These are phyloP conservation scores for Centroberyx gerrardi DNA, from an alignment of 2,797 vertebrate genomes.

Conservation along the genomic window DNA sequence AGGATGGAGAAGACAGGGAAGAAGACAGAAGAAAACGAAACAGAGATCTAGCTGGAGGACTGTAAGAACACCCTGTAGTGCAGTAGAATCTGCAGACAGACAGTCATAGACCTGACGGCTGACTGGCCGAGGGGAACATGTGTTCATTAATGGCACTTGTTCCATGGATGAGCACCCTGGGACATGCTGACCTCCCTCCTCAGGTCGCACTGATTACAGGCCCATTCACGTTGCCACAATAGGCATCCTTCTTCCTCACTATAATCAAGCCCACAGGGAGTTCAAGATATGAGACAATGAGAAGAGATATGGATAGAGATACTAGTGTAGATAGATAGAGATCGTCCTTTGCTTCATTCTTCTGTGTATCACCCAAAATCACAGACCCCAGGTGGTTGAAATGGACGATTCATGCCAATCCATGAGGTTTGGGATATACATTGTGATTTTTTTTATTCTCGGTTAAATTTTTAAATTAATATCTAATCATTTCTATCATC, in stretches of 20 bases:
- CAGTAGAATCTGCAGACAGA: conserved; percentile 14
- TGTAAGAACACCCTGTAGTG: not conserved
- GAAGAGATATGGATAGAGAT: conserved; percentile 36
- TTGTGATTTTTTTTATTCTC: not conserved
- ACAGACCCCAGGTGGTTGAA: conserved; percentile 30
- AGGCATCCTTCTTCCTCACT: conserved; percentile 39
- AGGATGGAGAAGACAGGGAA: conserved; percentile 9
- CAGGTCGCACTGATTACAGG: conserved; percentile 66
- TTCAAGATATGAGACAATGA: conserved; percentile 36
- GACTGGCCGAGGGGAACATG: conserved; percentile 32
- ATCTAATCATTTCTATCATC: not conserved
- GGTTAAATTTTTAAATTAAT: conserved; percentile 6
- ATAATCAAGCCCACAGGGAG: conserved; percentile 68
- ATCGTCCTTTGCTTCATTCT: conserved; percentile 45
- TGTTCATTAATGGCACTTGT: conserved; percentile 70
- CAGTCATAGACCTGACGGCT: conserved; percentile 25
- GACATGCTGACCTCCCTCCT: conserved; percentile 41
- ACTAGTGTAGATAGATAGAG: conserved; percentile 44
- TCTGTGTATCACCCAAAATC: conserved; percentile 32
- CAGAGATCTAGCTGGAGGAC: not conserved
- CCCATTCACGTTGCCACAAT: conserved; percentile 64
- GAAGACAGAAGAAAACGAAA: not conserved
- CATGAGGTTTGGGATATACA: conserved; percentile 14
- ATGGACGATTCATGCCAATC: conserved; percentile 38
- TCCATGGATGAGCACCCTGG: conserved; percentile 46